Conservation (phyloP, 2,113 vertebrate species). For the Brienomyrus longianalis region DNA sequence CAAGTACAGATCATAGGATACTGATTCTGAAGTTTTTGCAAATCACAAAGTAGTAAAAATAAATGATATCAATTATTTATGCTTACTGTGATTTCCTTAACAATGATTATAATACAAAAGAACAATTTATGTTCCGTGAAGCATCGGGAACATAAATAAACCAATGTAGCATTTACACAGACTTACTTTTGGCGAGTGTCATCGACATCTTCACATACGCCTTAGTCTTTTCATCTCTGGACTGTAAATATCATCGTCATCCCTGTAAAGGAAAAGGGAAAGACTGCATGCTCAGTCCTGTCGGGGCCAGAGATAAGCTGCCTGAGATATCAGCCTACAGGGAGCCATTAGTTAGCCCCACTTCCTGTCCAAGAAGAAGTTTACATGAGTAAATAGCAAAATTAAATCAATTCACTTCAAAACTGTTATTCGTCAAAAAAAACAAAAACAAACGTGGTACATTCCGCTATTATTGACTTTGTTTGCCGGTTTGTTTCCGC, state of each 20-base stretch:
- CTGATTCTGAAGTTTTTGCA: not conserved
- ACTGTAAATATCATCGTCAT: conserved; percentile 32
- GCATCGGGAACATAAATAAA: not conserved
- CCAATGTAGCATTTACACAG: not conserved
- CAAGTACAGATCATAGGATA: not conserved
- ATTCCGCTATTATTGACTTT: not conserved
- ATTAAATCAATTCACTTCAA: not conserved
- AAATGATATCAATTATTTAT: not conserved
- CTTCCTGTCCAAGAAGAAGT: not conserved
- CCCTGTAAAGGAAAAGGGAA: conserved; percentile 22
- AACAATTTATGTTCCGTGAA: not conserved
- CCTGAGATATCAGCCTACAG: not conserved
- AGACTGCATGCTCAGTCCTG: not conserved
- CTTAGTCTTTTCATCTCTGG: conserved; percentile 41
- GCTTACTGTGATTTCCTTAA: not conserved
- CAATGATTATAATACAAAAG: not conserved
- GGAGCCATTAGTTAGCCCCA: not conserved
- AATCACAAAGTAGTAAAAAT: too few relatives aligned
- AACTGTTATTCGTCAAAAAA: not conserved
- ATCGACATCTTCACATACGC: conserved; percentile 56
- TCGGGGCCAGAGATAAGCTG: not conserved
- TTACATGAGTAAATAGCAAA: not conserved
- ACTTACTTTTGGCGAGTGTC: conserved; percentile 53
- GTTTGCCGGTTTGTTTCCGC: not conserved
- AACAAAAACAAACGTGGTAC: not conserved